These are phyloP conservation scores for Cassiopea andromeda DNA, from an alignment of 30 jellyfish, hydroid and myxozoan species.

Conservation along the genomic window DNA sequence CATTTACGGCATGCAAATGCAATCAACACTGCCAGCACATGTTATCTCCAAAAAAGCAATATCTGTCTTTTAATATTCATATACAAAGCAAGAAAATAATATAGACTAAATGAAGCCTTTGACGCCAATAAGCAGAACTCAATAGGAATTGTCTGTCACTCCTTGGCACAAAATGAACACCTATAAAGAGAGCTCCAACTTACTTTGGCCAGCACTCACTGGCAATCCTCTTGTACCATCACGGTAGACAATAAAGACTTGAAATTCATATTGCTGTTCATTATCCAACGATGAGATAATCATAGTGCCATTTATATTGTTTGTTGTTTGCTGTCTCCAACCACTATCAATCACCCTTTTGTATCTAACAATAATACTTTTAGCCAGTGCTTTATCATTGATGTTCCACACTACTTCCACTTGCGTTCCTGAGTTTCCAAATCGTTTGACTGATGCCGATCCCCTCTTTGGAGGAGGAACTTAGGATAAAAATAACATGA, in stretches of 20 bases:
- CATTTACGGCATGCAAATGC: too few species aligned
- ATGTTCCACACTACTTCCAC: conserved; percentile 64
- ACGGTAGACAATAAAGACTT: conserved; percentile 60
- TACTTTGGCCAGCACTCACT: conserved; percentile 82
- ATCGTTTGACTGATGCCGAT: conserved; percentile 46
- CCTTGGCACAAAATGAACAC: too few species aligned
- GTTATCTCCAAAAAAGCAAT: too few species aligned
- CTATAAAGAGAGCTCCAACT: background rate
- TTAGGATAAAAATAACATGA: background rate
- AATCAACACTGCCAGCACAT: too few species aligned
- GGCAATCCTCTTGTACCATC: conserved; percentile 88
- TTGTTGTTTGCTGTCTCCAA: conserved; percentile 43
- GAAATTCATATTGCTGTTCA: conserved; percentile 78
- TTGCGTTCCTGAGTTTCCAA: conserved; percentile 67
- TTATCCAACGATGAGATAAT: conserved; percentile 41
- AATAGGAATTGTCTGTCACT: too few species aligned
- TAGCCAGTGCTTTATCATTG: conserved; percentile 51
- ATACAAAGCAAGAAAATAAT: too few species aligned
- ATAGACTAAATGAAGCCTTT: too few species aligned
- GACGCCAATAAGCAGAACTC: too few species aligned
- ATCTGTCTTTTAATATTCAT: too few species aligned
- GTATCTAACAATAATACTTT: conserved; percentile 57
- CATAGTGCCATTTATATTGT: conserved; percentile 46
- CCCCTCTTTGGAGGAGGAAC: conserved; percentile 57
- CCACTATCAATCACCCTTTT: conserved; percentile 57